Evolutionary conservation across 1,140 invertebrate genomes (phyloP).

Genomic region (Drosophila triauraria): DNA sequence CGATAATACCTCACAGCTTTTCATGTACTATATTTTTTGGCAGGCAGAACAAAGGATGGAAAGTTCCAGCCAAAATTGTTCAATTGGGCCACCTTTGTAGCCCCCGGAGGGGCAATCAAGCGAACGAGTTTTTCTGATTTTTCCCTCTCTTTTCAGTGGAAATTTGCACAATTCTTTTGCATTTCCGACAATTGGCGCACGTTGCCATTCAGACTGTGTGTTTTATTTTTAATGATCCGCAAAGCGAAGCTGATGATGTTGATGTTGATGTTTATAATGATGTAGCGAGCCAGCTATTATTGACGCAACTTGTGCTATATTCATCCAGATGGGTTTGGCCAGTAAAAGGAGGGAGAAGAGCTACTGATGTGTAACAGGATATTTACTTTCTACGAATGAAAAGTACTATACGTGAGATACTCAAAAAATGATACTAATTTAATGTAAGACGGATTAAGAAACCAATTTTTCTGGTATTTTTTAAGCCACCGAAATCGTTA

Average conservation of each 20-base stretch:
- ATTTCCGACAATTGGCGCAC: slow-evolving; percentile 70
- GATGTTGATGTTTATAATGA: slow-evolving; percentile 29
- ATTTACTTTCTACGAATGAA: no score
- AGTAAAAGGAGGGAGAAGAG: background rate
- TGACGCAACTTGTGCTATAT: slow-evolving; percentile 17
- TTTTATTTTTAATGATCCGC: slow-evolving; percentile 54
- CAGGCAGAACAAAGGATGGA: slow-evolving; percentile 13
- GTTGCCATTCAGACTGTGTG: slow-evolving; percentile 62
- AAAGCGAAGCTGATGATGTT: slow-evolving; percentile 27
- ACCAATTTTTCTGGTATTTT: no score
- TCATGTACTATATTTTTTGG: slow-evolving; percentile 17
- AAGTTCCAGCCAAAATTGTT: slow-evolving; percentile 18
- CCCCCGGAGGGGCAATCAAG: slow-evolving; percentile 62
- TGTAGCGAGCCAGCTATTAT: slow-evolving; percentile 24
- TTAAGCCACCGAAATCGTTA: no score
- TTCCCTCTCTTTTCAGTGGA: slow-evolving; percentile 33
- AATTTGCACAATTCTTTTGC: slow-evolving; percentile 54
- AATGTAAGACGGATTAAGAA: no score
- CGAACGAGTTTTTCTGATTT: slow-evolving; percentile 49
- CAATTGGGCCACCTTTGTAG: slow-evolving; percentile 11
- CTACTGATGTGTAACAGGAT: slow-evolving; percentile 2
- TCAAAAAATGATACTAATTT: no score
- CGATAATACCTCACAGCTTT: background rate
- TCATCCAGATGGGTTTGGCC: background rate
- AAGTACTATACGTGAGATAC: no score